Evolutionary conservation across 1,140 invertebrate species (phyloP), one percentile per base, ranked within the genome.

Genomic region (Conopomorpha cramerella): DNA sequence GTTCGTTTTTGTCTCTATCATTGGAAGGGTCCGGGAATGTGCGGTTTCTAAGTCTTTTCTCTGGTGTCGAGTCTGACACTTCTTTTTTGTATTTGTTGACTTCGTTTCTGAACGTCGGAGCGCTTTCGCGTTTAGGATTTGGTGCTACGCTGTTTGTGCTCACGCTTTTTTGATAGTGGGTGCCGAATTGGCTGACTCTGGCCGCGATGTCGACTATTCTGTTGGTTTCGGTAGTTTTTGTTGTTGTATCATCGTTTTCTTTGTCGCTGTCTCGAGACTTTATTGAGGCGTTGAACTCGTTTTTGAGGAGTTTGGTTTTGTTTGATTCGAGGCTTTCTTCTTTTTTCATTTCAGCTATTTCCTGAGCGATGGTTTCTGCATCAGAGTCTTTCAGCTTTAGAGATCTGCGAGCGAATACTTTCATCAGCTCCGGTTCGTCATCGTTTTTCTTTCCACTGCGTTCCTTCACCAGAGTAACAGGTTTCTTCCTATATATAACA

Each of bases 321-420:
- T 51, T 39, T 32, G 52, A 43, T 15, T 73, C 41, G 30, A 35
- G 29, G 8, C 23, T 51, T 19, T 53, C 51, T 12, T 64, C 55
- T 45, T 63, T 52, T 40, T 48, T 46, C 19, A 62, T 56, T 18
- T 65, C 54, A 11, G 64, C 55, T 33, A 83, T 80, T 39, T 82
- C 80, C 41, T 82, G 74, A n/a, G 73, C 72, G 16, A 82, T 51
- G 16, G 73, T 63, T 33, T 83, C 82, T n/a, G 78, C 80, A 44
- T 88, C 86, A 4, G 58, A 62, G 46, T 89, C 87, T 66, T 86
- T 88, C 2, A 89, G 61, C 66, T 91, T 91, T 0, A 91, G 67
- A 2, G 89, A 91, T 36, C 88, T 67, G 25, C 89, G 67, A 0
- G 88, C 88, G 56, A 91, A 91, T 0, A 91, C 89, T 73, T 90